phyloP scores from a whole-genome alignment of 1,140 invertebrate genomes.

The Formica exsecta region DNA sequence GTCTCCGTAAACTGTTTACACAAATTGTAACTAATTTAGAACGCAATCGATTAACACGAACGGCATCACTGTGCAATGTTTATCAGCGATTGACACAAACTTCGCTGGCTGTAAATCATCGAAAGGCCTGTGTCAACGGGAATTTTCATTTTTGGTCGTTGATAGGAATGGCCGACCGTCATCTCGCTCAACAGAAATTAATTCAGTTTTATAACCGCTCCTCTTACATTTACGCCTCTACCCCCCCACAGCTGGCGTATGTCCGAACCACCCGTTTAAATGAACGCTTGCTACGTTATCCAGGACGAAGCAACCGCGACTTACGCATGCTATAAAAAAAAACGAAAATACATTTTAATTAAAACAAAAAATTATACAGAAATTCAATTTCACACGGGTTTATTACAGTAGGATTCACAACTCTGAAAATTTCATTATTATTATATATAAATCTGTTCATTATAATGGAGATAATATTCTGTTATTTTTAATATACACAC shows the following conservation, averaged over 20 bases:
- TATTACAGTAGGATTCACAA: background rate
- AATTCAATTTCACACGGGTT: background rate
- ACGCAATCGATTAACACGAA: background rate
- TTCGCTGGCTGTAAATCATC: slow-evolving; percentile 21
- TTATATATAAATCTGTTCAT: background rate
- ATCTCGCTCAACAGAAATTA: slow-evolving; percentile 39
- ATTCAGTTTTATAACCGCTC: slow-evolving; percentile 48
- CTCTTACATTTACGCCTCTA: slow-evolving; percentile 27
- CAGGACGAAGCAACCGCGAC: background rate
- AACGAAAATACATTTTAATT: slow-evolving; percentile 40
- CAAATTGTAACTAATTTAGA: slow-evolving; percentile 51
- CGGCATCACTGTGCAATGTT: slow-evolving; percentile 19
- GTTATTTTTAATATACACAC: background rate
- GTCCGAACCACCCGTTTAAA: slow-evolving; percentile 33
- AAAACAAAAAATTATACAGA: slow-evolving; percentile 11
- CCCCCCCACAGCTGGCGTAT: no score
- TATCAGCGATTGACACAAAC: slow-evolving; percentile 13
- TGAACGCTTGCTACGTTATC: background rate
- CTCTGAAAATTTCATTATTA: background rate
- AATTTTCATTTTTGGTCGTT: slow-evolving; percentile 45
- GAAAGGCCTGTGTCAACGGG: slow-evolving; percentile 6
- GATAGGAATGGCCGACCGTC: slow-evolving; percentile 6
- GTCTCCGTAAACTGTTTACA: background rate
- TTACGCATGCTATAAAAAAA: background rate
- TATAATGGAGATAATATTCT: background rate